Base-by-base conservation (phyloP, 2,888 invertebrate species). In the Leptothorax acervorum region DNA sequence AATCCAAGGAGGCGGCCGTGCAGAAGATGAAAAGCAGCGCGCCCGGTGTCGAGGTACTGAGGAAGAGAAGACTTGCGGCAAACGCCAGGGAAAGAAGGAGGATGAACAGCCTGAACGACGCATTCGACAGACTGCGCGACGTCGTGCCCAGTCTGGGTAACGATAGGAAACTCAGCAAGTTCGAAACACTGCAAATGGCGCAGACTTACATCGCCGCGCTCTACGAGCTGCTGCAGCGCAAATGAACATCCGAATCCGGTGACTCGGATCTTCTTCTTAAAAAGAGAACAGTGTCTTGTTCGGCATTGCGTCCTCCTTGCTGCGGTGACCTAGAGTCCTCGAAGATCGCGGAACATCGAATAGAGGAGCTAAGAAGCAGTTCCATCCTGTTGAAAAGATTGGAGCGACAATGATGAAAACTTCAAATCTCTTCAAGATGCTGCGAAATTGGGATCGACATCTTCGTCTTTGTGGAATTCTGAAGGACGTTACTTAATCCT, bases 131-230 rank as follows among this genome's bases (percentile, higher is more conserved):
- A 87, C 95, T 97, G 9, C 94, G 97, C 74, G 96, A 96, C 89
- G 97, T 97, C 11, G 96, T 97, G 57, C 97, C 97, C 0, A 96
- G 96, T 5, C 95, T 97, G 60, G 97, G 97, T 3, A 96, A 96
- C 89, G 97, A 97, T 92, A 95, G 97, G 91, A 97, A 97, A 93
- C 95, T 97, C 85, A 97, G 97, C 85, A 97, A 97, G 94, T 97
- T 96, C 92, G 97, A 97, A 94, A 97, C 97, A 55, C 95, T 97
- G 62, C 97, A 97, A 94, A 97, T 97, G 97, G 97, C 97, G 0
- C 97, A 97, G 93, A 97, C 96, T 2, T 97, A 97, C 92, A 97
- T 97, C 81, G 95, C 96, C 0, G 97, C 97, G 3, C 95, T 97
- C 31, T 96, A 96, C 90, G 97, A 97, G 91, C 95, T 97, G 28